These are phyloP conservation scores for Drosophila demipolita DNA, from an alignment of 2,888 invertebrate species.

Conservation along the genomic window DNA sequence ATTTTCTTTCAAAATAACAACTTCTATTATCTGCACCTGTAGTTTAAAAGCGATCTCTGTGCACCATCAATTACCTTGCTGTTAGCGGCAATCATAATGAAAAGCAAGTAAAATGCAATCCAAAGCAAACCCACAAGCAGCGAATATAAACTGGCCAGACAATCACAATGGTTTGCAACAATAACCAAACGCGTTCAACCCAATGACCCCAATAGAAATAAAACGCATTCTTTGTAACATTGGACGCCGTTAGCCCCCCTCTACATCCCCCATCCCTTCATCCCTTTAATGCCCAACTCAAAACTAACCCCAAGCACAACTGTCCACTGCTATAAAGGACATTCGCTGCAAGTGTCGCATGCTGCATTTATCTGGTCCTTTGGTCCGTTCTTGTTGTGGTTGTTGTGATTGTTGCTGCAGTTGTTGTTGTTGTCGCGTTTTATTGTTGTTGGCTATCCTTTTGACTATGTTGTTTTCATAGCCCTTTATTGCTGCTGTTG, in stretches of 20 bases:
- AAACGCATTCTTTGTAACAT: conserved; percentile 68
- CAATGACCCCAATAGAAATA: conserved; percentile 76
- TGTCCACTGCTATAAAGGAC: conserved; percentile 57
- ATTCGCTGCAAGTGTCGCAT: conserved; percentile 73
- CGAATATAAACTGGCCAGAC: conserved; percentile 21
- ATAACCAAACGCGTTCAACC: conserved; percentile 65
- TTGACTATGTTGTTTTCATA: conserved; percentile 67
- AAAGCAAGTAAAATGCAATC: conserved; percentile 25
- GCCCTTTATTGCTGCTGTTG: conserved; percentile 49
- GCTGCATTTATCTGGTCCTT: conserved; percentile 59
- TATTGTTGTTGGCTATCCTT: conserved; percentile 71
- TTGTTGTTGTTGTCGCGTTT: conserved; percentile 50
- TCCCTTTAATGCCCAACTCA: neutral
- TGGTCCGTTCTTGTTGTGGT: conserved; percentile 18
- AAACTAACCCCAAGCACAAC: conserved; percentile 40
- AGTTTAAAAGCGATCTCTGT: conserved; percentile 35
- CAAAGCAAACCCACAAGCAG: neutral
- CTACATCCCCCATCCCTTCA: neutral
- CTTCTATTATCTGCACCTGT: conserved; percentile 39
- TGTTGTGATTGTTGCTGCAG: conserved; percentile 37
- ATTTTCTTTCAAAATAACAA: conserved; percentile 2
- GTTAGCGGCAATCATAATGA: conserved; percentile 50
- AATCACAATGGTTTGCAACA: conserved; percentile 54
- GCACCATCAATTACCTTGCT: conserved; percentile 54
- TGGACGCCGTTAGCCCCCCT: neutral